A percentile compares a stretch with the other conserved stretches of the same genome.
These are phyloP conservation scores for Scrobipalpa atriplicella DNA, from an alignment of 2,888 invertebrate species.

Conservation along the genomic window DNA sequence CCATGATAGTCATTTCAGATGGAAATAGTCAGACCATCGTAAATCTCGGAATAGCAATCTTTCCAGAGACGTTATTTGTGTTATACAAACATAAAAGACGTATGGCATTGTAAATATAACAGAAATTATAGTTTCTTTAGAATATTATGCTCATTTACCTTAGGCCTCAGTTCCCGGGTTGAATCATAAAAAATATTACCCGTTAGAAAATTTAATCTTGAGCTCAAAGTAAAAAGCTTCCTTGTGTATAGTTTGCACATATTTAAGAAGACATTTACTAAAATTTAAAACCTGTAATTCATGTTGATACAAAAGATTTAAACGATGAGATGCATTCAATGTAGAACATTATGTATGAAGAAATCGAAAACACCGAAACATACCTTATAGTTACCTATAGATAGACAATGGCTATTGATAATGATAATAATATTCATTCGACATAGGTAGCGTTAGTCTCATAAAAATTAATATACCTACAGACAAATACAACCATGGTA, in stretches of 20 bases:
- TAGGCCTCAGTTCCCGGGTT: too few species aligned
- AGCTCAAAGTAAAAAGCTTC: too few species aligned
- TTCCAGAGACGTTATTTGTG: constrained; percentile 53
- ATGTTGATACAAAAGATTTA: too few species aligned
- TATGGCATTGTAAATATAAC: constrained; percentile 4
- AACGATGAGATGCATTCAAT: not conserved
- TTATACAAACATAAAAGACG: constrained; percentile 46
- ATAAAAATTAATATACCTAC: not conserved
- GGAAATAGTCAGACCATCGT: constrained; percentile 66
- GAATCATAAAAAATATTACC: too few species aligned
- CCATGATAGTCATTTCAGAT: constrained; percentile 66
- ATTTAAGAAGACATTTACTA: too few species aligned
- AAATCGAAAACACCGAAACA: too few species aligned
- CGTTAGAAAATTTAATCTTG: too few species aligned
- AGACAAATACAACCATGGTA: not conserved
- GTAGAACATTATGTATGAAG: too few species aligned
- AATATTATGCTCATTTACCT: not conserved
- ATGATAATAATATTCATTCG: not conserved
- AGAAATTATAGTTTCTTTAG: not conserved
- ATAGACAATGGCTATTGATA: too few species aligned
- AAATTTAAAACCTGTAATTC: too few species aligned
- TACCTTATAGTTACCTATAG: too few species aligned
- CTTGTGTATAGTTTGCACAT: too few species aligned
- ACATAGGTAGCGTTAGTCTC: not conserved
- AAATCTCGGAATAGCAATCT: constrained; percentile 70